These are phyloP conservation scores for Adoxophyes honmai DNA, from an alignment of 1,140 invertebrate genomes.

Conservation along the genomic window DNA sequence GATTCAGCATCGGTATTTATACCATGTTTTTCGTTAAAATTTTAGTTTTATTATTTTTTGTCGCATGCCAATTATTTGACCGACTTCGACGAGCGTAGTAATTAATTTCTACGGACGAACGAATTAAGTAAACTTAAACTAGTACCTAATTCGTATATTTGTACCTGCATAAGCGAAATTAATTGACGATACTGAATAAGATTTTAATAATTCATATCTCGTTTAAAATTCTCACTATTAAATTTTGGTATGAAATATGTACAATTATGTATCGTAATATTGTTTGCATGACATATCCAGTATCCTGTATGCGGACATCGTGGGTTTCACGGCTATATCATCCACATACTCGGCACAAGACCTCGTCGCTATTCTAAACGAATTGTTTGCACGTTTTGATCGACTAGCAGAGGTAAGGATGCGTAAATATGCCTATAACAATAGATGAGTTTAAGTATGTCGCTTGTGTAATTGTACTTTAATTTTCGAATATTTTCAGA, in stretches of 20 bases:
- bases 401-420: slow-evolving; percentile 88
- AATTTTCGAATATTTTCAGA: slow-evolving; percentile 76
- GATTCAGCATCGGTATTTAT: too few relatives aligned
- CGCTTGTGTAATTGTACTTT: slow-evolving; percentile 2
- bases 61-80: too few relatives aligned
- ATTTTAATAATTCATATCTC: too few relatives aligned
- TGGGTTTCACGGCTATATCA: slow-evolving; percentile 95
- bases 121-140: too few relatives aligned
- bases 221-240: too few relatives aligned
- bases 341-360: slow-evolving; percentile 96
- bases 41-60: too few relatives aligned
- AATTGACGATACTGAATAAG: too few relatives aligned
- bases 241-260: not conserved
- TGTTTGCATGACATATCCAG: slow-evolving; percentile 56
- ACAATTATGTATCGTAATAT: slow-evolving; percentile 21
- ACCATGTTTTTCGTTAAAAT: too few relatives aligned
- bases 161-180: too few relatives aligned
- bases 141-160: too few relatives aligned
- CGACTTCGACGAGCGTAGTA: too few relatives aligned
- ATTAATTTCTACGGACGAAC: too few relatives aligned
- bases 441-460: slow-evolving; percentile 13
- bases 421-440: slow-evolving; percentile 3
- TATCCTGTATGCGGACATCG: slow-evolving; percentile 94
- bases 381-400: slow-evolving; percentile 95
- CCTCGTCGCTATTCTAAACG: slow-evolving; percentile 95